phyloP scores from a whole-genome alignment of 2,113 vertebrate species.

The Okapia johnstoni region DNA sequence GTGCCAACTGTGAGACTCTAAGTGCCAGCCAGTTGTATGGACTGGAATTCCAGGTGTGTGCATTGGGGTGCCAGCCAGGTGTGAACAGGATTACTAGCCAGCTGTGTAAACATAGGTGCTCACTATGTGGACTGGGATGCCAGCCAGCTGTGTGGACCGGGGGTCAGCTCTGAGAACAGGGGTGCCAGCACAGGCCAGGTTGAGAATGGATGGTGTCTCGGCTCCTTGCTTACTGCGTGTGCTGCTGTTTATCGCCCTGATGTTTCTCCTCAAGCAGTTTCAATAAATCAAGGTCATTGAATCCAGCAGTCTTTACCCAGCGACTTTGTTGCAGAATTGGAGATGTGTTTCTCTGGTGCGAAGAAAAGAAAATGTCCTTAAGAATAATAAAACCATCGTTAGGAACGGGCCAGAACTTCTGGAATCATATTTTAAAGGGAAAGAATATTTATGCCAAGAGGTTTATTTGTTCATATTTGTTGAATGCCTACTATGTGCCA shows the following conservation, averaged over 20 bases:
- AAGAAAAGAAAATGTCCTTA: conserved; percentile 22
- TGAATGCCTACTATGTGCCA: neutral
- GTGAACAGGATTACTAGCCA: neutral
- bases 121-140: neutral
- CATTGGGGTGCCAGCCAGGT: neutral
- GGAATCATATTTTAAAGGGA: conserved; percentile 32
- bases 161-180: neutral
- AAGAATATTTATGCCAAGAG: neutral
- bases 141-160: neutral
- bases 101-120: neutral
- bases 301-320: conserved; percentile 16
- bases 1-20: neutral
- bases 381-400: conserved; percentile 34
- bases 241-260: neutral
- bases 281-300: conserved; percentile 37
- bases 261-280: conserved; percentile 10
- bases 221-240: neutral
- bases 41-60: neutral
- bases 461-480: conserved; percentile 1
- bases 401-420: neutral
- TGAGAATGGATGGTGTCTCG: neutral
- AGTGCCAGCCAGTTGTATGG: neutral
- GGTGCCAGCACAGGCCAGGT: neutral
- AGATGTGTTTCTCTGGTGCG: neutral
- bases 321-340: neutral